phyloP scores from a whole-genome alignment of 1,140 invertebrate genomes.

The Halictus rubicundus region DNA sequence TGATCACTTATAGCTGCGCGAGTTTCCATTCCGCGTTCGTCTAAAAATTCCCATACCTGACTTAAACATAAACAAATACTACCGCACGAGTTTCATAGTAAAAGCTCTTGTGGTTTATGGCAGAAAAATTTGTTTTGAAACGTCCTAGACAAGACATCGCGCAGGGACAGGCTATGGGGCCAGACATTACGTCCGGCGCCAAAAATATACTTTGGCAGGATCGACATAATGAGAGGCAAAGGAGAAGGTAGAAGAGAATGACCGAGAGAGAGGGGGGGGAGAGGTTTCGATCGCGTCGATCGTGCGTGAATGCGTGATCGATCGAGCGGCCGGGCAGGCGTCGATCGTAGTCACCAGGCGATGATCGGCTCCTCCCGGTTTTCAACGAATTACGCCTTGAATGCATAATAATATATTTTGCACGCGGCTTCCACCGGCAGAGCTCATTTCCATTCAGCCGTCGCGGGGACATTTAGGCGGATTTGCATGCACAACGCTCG shows the following conservation, averaged over 20 bases:
- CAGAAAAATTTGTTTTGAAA: no score
- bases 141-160: no score
- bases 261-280: constrained; percentile 38
- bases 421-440: constrained; percentile 44
- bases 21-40: no score
- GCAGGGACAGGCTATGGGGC: not conserved
- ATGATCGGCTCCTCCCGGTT: constrained; percentile 62
- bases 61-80: no score
- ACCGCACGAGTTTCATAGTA: no score
- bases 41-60: no score
- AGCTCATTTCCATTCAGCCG: constrained; percentile 71
- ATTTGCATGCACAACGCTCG: constrained; percentile 75
- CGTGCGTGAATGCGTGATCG: constrained; percentile 71
- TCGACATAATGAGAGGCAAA: not conserved
- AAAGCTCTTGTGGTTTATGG: no score
- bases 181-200: constrained; percentile 30
- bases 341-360: constrained; percentile 61
- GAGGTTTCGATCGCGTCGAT: constrained; percentile 44
- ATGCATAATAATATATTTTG: constrained; percentile 70
- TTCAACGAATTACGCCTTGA: constrained; percentile 70
- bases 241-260: not conserved
- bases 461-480: constrained; percentile 71
- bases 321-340: constrained; percentile 63
- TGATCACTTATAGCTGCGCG: not conserved
- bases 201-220: constrained; percentile 39